A percentile compares a stretch with the other conserved stretches of the same genome.
Evolutionary conservation across 2,888 invertebrate species (phyloP).

Genomic region (Eupeodes luniger): DNA sequence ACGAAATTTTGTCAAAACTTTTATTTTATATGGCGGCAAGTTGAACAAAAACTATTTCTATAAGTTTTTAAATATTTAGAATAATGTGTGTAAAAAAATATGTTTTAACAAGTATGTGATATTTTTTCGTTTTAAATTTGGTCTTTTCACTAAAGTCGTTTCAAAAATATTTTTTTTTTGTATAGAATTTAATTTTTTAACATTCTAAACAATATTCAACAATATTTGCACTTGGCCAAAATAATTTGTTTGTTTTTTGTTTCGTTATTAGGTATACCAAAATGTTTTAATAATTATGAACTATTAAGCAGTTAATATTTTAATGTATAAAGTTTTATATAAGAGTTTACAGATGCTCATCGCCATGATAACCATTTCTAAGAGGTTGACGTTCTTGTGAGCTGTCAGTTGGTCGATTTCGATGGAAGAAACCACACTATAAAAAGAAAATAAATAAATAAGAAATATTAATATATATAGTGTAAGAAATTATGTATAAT

Average conservation of each 20-base stretch:
- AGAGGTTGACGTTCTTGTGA: constrained; percentile 93
- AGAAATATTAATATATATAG: neutral
- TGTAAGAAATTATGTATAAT: neutral
- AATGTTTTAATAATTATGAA: neutral
- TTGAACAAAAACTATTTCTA: constrained; percentile 62
- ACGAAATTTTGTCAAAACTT: constrained; percentile 26
- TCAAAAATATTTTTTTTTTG: constrained; percentile 59
- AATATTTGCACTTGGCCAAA: constrained; percentile 69
- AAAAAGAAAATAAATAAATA: constrained; percentile 79
- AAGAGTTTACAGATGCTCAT: constrained; percentile 89
- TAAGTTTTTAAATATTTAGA: constrained; percentile 53
- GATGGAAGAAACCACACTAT: constrained; percentile 96
- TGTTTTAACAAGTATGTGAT: constrained; percentile 64
- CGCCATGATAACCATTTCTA: constrained; percentile 90
- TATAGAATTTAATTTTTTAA: constrained; percentile 25
- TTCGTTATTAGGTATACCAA: constrained; percentile 18
- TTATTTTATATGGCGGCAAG: constrained; percentile 27
- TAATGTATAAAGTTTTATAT: neutral
- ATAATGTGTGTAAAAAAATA: constrained; percentile 39
- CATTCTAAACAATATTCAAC: constrained; percentile 41
- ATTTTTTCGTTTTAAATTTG: constrained; percentile 20
- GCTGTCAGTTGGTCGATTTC: constrained; percentile 91
- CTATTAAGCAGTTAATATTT: constrained; percentile 12
- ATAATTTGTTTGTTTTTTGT: constrained; percentile 33
- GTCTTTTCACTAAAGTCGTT: constrained; percentile 57